phyloP scores from a whole-genome alignment of 2,888 invertebrate species.

The Danaus chrysippus region DNA sequence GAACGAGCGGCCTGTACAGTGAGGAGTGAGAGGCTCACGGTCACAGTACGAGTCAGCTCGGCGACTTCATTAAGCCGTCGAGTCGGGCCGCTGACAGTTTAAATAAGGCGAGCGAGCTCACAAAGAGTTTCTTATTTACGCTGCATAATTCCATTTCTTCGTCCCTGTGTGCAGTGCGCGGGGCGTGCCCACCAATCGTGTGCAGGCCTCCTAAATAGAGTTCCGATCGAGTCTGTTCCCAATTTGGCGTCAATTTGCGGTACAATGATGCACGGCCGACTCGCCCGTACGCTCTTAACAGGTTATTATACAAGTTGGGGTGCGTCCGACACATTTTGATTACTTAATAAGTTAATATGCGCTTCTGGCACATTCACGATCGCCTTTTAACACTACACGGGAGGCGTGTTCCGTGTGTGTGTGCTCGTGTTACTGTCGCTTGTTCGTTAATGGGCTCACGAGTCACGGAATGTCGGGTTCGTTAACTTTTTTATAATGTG shows the following conservation, averaged over 20 bases:
- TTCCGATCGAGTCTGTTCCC: slow-evolving; percentile 56
- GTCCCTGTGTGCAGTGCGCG: slow-evolving; percentile 45
- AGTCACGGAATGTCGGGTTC: too few relatives aligned
- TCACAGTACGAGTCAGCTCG: slow-evolving; percentile 31
- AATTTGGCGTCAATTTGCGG: slow-evolving; percentile 74
- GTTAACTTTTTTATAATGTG: too few relatives aligned
- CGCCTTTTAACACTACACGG: slow-evolving; percentile 36
- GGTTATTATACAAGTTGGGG: slow-evolving; percentile 73
- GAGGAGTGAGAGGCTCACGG: slow-evolving; percentile 20
- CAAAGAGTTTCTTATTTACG: slow-evolving; percentile 66
- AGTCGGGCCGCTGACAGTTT: slow-evolving; percentile 43
- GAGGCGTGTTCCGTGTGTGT: slow-evolving; percentile 28
- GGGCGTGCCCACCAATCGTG: slow-evolving; percentile 73
- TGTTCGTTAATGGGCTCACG: too few relatives aligned
- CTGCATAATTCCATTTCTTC: slow-evolving; percentile 74
- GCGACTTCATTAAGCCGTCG: slow-evolving; percentile 44
- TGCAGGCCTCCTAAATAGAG: slow-evolving; percentile 69
- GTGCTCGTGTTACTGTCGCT: slow-evolving; percentile 2
- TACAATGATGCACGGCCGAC: slow-evolving; percentile 59
- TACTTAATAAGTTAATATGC: slow-evolving; percentile 64
- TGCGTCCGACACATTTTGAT: slow-evolving; percentile 70
- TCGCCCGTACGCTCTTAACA: slow-evolving; percentile 50
- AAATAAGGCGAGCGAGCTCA: slow-evolving; percentile 54
- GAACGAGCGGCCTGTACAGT: slow-evolving; percentile 11
- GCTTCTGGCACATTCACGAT: slow-evolving; percentile 47